Conservation (phyloP, 2,113 vertebrate species). For the Archocentrus centrarchus region DNA sequence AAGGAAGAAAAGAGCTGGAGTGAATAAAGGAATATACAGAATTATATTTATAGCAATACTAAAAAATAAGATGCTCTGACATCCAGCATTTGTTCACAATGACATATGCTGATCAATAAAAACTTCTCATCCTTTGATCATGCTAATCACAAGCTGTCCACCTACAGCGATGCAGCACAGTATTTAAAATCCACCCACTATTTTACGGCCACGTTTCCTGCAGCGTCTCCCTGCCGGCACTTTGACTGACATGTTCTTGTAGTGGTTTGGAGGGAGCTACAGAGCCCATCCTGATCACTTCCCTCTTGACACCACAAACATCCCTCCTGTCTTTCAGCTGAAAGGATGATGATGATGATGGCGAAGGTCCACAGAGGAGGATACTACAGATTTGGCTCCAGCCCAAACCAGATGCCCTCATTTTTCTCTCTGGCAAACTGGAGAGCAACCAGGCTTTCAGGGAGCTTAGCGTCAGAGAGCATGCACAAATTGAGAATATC, state of each 20-base stretch:
- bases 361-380: conserved; percentile 17
- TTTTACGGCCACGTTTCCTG: neutral
- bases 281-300: conserved; percentile 5
- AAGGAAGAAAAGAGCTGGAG: conserved; percentile 30
- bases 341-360: conserved; percentile 14
- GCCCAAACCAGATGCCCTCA: conserved; percentile 23
- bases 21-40: conserved; percentile 30
- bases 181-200: neutral
- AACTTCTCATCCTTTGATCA: conserved; percentile 11
- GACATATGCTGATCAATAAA: conserved; percentile 6
- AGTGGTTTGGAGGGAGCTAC: conserved; percentile 19
- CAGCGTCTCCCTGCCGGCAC: neutral
- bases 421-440: conserved; percentile 32
- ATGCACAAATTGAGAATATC: conserved; percentile 22
- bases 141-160: neutral
- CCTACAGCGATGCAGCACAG: neutral
- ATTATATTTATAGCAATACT: conserved; percentile 51
- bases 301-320: conserved; percentile 33
- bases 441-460: neutral
- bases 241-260: conserved; percentile 20
- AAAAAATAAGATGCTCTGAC: conserved; percentile 22
- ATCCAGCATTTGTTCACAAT: neutral
- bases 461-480: neutral
- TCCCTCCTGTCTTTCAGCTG: conserved; percentile 32
- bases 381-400: conserved; percentile 23